Percentiles rank a stretch among this genome's conserved stretches.
These are phyloP conservation scores for Acrocephalus kingi DNA, from an alignment of 2,113 vertebrate species.

Conservation along the genomic window DNA sequence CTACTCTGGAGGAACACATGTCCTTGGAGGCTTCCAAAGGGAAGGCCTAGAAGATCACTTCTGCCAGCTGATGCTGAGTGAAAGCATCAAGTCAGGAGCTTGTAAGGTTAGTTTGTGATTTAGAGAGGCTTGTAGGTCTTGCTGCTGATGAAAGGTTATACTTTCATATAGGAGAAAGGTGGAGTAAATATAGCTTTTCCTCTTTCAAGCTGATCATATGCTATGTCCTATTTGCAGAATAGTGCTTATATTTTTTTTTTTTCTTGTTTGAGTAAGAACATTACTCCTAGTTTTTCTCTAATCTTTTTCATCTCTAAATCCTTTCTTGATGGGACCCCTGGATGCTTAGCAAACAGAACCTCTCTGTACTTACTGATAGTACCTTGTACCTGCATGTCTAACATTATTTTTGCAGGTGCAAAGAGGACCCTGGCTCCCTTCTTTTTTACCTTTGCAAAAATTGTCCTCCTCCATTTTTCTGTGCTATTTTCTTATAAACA, in stretches of 20 bases:
- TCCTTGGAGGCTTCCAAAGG: not conserved
- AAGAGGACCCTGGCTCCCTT: not conserved
- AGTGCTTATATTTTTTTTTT: not conserved
- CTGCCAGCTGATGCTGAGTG: not conserved
- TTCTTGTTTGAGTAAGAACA: not conserved
- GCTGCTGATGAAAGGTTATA: not conserved
- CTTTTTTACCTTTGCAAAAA: not conserved
- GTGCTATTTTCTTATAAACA: not conserved
- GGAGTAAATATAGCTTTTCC: not conserved
- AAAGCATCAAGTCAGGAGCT: not conserved
- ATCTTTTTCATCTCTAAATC: not conserved
- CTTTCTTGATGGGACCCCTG: not conserved
- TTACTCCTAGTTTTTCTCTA: not conserved
- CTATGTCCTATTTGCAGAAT: not conserved
- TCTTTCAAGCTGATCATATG: not conserved
- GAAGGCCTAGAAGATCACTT: not conserved
- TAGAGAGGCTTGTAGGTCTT: not conserved
- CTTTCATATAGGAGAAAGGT: not conserved
- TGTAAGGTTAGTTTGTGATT: not conserved
- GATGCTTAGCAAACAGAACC: not conserved
- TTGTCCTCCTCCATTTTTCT: not conserved
- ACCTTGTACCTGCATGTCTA: not conserved
- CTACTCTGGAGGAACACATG: not conserved
- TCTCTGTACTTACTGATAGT: not conserved
- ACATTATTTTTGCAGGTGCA: not conserved